Evolutionary conservation across 2,113 vertebrate species (phyloP).

Genomic region (Alethe diademata): DNA sequence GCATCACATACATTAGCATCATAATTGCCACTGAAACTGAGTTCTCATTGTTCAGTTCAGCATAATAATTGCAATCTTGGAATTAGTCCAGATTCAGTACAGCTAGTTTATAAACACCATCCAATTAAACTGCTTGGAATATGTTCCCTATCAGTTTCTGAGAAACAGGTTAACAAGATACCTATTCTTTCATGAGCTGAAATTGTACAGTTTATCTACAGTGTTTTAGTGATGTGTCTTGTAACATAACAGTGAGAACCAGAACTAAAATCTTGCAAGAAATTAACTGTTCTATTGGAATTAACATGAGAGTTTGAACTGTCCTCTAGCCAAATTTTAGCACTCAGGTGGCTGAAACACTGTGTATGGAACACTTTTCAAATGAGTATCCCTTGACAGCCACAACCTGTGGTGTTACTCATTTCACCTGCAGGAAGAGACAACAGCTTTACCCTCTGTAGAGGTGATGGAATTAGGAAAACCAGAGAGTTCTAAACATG

Average conservation of each 20-base stretch:
- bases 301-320: neutral
- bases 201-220: neutral
- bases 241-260: neutral
- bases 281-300: neutral
- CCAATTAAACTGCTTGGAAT: neutral
- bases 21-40: constrained; percentile 10
- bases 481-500: neutral
- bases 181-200: neutral
- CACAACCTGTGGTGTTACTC: neutral
- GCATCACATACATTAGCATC: constrained; percentile 4
- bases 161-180: neutral
- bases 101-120: neutral
- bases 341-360: neutral
- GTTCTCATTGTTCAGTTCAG: neutral
- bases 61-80: neutral
- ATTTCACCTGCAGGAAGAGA: neutral
- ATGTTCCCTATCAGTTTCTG: neutral
- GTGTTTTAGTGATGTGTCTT: neutral
- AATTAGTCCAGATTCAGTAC: neutral
- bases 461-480: neutral
- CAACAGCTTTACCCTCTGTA: neutral
- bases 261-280: neutral
- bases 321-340: neutral
- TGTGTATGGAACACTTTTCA: neutral
- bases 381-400: neutral